phyloP scores from a whole-genome alignment of 2,888 invertebrate species.

The Globia sparganii region DNA sequence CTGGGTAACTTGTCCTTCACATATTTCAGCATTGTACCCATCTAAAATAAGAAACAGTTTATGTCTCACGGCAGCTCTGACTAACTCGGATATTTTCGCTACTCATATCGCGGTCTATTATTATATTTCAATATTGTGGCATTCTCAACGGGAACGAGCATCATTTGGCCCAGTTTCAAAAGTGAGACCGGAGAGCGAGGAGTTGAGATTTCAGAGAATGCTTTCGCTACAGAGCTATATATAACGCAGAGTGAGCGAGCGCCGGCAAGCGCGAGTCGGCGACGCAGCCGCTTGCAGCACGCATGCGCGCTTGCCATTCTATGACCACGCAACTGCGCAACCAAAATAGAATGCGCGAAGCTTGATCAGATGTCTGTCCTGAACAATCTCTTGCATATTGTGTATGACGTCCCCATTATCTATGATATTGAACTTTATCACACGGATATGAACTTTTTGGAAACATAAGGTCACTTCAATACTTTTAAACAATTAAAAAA shows the following conservation, averaged over 20 bases:
- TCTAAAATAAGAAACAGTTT: conserved; percentile 82
- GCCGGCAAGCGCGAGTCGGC: conserved; percentile 67
- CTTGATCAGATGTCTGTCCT: conserved; percentile 68
- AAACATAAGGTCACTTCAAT: conserved; percentile 54
- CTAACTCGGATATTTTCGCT: conserved; percentile 88
- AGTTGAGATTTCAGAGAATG: conserved; percentile 88
- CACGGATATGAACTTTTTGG: conserved; percentile 54
- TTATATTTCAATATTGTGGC: conserved; percentile 90
- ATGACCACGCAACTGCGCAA: conserved; percentile 69
- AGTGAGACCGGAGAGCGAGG: conserved; percentile 88
- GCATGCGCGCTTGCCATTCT: conserved; percentile 60
- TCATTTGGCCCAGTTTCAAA: conserved; percentile 90
- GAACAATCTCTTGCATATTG: conserved; percentile 57
- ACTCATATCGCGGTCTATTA: conserved; percentile 86
- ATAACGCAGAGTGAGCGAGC: conserved; percentile 76
- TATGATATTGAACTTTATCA: conserved; percentile 71
- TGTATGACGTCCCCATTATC: conserved; percentile 55
- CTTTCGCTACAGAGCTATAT: conserved; percentile 87
- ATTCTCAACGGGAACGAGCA: conserved; percentile 88
- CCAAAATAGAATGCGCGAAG: conserved; percentile 80
- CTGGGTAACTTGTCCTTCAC: conserved; percentile 79
- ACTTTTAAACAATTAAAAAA: background rate
- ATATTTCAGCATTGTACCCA: conserved; percentile 84
- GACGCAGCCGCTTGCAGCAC: conserved; percentile 62
- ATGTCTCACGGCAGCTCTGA: conserved; percentile 83